Base-by-base conservation (phyloP, 2,888 invertebrate genomes). In the Anodontia alba region DNA sequence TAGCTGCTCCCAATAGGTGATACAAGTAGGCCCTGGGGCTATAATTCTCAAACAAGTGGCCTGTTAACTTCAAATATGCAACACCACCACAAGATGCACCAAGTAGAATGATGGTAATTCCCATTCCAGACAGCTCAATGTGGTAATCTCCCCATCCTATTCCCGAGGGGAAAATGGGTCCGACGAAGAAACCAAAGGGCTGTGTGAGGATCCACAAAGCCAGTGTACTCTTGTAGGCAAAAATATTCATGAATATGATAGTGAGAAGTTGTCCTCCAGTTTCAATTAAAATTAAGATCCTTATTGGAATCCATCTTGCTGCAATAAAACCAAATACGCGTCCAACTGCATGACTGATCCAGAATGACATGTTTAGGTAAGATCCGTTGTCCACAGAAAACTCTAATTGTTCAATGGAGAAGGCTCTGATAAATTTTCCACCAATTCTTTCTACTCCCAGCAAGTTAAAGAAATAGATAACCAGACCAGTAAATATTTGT, bases 141-240 rank as follows among this genome's bases (percentile, higher is more conserved):
- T 90, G 87, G 23, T 72, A 87, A 46, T 91, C 90, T 1, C 87
- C 84, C 91, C 90, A 91, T 0, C 87, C 86, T 12, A 91, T 83
- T n/a, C 89, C 88, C 5, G 85, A 81, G 0, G 91, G 91, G 74
- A 89, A 88, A 1, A 89, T 67, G 0, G 87, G 89, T 0, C 89
- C 87, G 0, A 89, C 69, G 67, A 88, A 90, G 42, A 89, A 80
- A 0, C 87, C 90, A 46, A 90, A 77, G 0, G 88, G 81, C 38
- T 80, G 84, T 0, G 85, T 78, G 15, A 90, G 71, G 5, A 89
- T 70, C 91, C 91, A 91, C n/a, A 88, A 74, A 0, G 86, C 83
- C 1, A 81, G 20, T 0, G 74, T 46, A 69, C 73, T 81, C n/a
- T 84, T 49, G 12, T 78, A 51, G 0, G 84, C 89, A 62, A 89